Evolutionary conservation across 2,888 invertebrate species (phyloP).

Genomic region (Hymenopus coronatus): DNA sequence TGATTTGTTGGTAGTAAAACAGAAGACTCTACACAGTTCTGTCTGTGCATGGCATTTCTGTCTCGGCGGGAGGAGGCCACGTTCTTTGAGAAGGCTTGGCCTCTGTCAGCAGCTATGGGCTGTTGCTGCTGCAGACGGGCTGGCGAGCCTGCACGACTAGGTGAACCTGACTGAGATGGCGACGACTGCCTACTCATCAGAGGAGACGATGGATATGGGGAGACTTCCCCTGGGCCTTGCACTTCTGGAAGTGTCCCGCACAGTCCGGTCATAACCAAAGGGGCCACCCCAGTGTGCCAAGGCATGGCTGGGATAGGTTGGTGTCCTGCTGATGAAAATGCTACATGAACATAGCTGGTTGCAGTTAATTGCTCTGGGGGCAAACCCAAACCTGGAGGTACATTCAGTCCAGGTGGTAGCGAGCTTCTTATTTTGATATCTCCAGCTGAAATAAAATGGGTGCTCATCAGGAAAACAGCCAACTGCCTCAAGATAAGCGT

Average conservation of each 20-base stretch:
- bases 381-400: constrained; percentile 28
- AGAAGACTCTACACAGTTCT: constrained; percentile 41
- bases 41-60: constrained; percentile 33
- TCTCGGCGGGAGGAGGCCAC: not conserved
- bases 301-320: constrained; percentile 26
- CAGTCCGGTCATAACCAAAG: constrained; percentile 39
- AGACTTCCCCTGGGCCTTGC: constrained; percentile 39
- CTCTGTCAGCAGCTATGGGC: constrained; percentile 33
- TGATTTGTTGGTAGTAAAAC: constrained; percentile 31
- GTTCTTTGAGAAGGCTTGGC: constrained; percentile 1
- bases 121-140: constrained; percentile 51
- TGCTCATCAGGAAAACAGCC: not conserved
- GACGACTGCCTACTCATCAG: constrained; percentile 71
- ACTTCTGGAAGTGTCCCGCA: constrained; percentile 43
- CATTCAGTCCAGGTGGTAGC: constrained; percentile 22
- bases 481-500: not conserved
- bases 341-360: constrained; percentile 28
- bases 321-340: constrained; percentile 31
- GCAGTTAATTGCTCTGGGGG: constrained; percentile 25
- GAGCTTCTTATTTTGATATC: constrained; percentile 23
- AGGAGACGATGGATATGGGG: constrained; percentile 57
- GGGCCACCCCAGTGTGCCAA: constrained; percentile 25
- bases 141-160: constrained; percentile 69
- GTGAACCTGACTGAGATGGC: constrained; percentile 59
- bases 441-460: constrained; percentile 10